These are phyloP conservation scores for Sandelia bainsii DNA, from an alignment of 2,797 vertebrate species.

Conservation along the genomic window DNA sequence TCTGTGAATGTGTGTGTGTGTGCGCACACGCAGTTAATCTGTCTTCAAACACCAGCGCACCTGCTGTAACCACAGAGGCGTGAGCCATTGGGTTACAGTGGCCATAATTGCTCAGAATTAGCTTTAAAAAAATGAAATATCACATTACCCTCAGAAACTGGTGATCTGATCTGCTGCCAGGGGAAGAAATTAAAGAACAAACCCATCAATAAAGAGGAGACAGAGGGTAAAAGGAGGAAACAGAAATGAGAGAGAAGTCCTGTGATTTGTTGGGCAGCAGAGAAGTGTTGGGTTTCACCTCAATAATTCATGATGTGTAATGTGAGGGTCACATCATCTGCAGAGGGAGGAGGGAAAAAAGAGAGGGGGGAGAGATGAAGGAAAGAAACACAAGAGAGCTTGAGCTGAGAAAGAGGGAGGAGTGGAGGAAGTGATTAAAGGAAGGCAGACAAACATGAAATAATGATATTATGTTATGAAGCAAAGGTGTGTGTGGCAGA, in stretches of 20 bases:
- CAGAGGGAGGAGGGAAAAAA: constrained; percentile 8
- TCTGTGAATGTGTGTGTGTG: constrained; percentile 22
- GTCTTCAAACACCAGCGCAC: constrained; percentile 43
- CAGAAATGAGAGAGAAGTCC: constrained; percentile 32
- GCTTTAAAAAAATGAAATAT: constrained; percentile 51
- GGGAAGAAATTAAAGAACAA: constrained; percentile 60
- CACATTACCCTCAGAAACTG: constrained; percentile 48
- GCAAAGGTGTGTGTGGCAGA: neutral
- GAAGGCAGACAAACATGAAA: constrained; percentile 10
- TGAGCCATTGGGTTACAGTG: constrained; percentile 28
- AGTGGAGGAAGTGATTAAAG: constrained; percentile 17
- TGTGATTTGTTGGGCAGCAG: constrained; percentile 70
- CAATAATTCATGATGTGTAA: constrained; percentile 79
- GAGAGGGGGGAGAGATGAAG: neutral
- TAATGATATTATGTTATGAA: neutral
- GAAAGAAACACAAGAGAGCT: constrained; percentile 38
- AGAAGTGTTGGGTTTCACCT: constrained; percentile 71
- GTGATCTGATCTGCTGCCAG: constrained; percentile 57
- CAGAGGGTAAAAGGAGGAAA: constrained; percentile 51
- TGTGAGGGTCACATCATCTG: constrained; percentile 61
- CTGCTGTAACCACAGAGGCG: constrained; percentile 48
- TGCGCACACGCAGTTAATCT: constrained; percentile 38
- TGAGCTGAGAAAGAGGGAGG: constrained; percentile 10
- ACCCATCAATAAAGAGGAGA: constrained; percentile 64
- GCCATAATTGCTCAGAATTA: constrained; percentile 46